Conservation (phyloP, 2,888 invertebrate genomes). For the Epiblema foenella region DNA sequence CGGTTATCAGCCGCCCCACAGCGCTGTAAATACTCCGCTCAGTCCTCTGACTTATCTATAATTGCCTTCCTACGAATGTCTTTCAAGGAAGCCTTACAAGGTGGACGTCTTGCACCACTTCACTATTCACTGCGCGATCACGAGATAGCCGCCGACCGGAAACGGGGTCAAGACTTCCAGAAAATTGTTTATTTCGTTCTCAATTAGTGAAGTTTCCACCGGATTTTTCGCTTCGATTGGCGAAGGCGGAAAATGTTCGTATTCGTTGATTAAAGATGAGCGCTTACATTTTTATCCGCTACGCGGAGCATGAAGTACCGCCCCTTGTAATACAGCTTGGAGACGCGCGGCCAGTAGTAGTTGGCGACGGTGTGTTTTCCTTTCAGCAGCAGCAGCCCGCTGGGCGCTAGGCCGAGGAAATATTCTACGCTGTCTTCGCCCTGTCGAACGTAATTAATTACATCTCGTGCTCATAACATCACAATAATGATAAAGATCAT, state of each 20-base stretch:
- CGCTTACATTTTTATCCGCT: constrained; percentile 96
- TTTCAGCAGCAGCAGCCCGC: constrained; percentile 96
- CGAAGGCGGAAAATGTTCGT: constrained; percentile 25
- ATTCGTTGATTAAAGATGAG: constrained; percentile 40
- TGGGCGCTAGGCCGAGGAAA: constrained; percentile 97
- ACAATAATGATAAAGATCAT: background rate
- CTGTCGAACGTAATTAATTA: constrained; percentile 76
- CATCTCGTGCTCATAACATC: constrained; percentile 5
- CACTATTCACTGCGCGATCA: constrained; percentile 73
- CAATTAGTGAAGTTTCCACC: constrained; percentile 32
- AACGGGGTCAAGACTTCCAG: constrained; percentile 73
- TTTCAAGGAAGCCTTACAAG: constrained; percentile 78
- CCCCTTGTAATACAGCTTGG: constrained; percentile 98
- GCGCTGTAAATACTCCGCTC: constrained; percentile 79
- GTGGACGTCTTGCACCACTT: constrained; percentile 72
- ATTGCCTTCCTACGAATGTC: constrained; percentile 83
- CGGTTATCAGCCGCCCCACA: constrained; percentile 69
- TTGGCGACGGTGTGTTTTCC: constrained; percentile 98
- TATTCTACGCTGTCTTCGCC: constrained; percentile 98
- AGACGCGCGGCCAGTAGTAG: constrained; percentile 99
- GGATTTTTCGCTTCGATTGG: constrained; percentile 34
- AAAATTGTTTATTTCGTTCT: constrained; percentile 62
- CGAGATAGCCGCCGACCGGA: constrained; percentile 61
- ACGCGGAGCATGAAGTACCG: constrained; percentile 98
- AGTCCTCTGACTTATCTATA: constrained; percentile 83